Base-by-base conservation (phyloP, 2,797 vertebrate genomes). In the Lemur catta region DNA sequence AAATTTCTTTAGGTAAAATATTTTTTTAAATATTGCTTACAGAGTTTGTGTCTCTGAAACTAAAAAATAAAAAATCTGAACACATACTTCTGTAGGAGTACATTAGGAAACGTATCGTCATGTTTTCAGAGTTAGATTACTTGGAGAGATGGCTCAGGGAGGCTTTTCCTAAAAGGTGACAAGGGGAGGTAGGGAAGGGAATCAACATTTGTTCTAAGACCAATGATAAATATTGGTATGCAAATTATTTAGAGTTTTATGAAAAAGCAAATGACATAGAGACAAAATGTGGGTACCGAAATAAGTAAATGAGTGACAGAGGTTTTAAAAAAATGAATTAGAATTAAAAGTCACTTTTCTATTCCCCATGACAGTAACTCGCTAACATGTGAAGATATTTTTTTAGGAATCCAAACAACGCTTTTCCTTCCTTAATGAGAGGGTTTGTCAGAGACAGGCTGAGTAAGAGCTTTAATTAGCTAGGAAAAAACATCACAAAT, bases 181-280 rank as follows among this genome's bases (percentile, higher is more conserved):
- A 24, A 79, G 3, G 28, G 22, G 72, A 15, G 1, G 2, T 28
- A 1, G 9, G 12, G 0, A 63, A 75, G 0, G 1, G 1, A 78
- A 74, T 6, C n/a, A 15, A 8, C 8, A 41, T 26, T 30, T 92
- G 6, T 48, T 91, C 20, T 81, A 20, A 17, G 8, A 84, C 82
- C 10, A 2, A 18, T 55, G 4, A 24, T 9, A 86, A 50, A 26
- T 18, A 48, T n/a, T 24, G 9, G 20, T 65, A 17, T 72, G 46
- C 7, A 67, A 81, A 69, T 65, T 61, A 55, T 80, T 50, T 30
- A 38, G 4, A 86, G 10, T 14, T 50, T 76, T 79, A 89, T 38
- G 50, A 30, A 92, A 69, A 93, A 43, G 0, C 1, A 84, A 35
- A 38, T 84, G 38, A 84, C 10, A 35, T 4, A 41, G 18, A 59